Conservation (phyloP, 2,888 invertebrate genomes). For the Macrophya alboannulata region DNA sequence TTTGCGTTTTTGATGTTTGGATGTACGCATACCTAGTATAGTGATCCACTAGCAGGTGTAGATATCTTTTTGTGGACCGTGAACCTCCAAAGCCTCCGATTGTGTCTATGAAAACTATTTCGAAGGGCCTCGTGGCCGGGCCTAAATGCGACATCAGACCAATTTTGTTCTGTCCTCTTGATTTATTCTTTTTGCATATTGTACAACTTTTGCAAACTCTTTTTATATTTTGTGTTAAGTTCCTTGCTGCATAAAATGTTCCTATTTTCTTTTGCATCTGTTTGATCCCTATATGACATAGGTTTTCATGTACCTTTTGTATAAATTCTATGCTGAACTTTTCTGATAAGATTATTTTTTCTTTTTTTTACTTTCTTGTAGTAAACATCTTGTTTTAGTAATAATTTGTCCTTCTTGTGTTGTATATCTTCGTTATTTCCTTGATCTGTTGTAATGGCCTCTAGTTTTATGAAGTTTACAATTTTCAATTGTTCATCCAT, state of each 20-base stretch:
- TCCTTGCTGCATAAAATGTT: constrained; percentile 60
- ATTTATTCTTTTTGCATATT: constrained; percentile 70
- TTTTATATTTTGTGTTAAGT: constrained; percentile 63
- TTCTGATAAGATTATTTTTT: constrained; percentile 57
- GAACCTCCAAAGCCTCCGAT: constrained; percentile 69
- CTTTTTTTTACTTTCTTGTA: too few relatives aligned
- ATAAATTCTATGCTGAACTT: constrained; percentile 60
- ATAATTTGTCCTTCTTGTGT: too few relatives aligned
- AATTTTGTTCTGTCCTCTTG: constrained; percentile 64
- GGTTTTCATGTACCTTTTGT: constrained; percentile 58
- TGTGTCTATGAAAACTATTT: constrained; percentile 70
- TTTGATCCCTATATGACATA: constrained; percentile 62
- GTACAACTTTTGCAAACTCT: constrained; percentile 62
- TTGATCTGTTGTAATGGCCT: too few relatives aligned
- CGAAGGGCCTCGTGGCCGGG: too few relatives aligned
- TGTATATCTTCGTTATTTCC: too few relatives aligned
- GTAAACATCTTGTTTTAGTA: background rate
- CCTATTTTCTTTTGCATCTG: constrained; percentile 59
- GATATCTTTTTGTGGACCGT: constrained; percentile 68
- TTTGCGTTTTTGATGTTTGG: constrained; percentile 67
- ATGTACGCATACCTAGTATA: constrained; percentile 68
- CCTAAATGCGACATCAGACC: constrained; percentile 66
- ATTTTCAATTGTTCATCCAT: too few relatives aligned
- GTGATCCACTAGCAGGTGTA: constrained; percentile 68
- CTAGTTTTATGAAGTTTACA: too few relatives aligned